A percentile compares a stretch with the other conserved stretches of the same genome.
phyloP scores from a whole-genome alignment of 2,888 invertebrate genomes.

The Teleogryllus oceanicus region DNA sequence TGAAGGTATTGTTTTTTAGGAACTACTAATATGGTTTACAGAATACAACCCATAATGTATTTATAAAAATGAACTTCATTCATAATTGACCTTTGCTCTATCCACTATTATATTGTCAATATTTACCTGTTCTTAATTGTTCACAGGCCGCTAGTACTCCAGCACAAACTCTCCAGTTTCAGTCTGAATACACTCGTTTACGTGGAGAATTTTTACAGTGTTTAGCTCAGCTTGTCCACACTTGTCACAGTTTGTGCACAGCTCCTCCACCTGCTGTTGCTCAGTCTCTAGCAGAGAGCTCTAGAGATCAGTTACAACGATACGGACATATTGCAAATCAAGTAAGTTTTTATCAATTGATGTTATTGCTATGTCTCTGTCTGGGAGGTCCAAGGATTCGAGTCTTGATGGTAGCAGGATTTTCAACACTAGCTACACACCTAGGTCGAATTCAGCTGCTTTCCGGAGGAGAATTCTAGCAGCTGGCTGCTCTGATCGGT shows the following conservation, averaged over 20 bases:
- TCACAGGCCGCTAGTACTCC: constrained; percentile 65
- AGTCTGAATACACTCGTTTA: constrained; percentile 71
- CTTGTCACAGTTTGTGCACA: constrained; percentile 74
- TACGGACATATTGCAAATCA: constrained; percentile 78
- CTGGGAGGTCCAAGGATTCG: too few relatives aligned
- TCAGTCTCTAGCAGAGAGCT: constrained; percentile 71
- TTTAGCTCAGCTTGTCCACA: constrained; percentile 61
- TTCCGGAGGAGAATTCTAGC: too few relatives aligned
- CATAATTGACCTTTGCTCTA: too few relatives aligned
- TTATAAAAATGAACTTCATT: too few relatives aligned
- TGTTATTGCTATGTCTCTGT: not conserved
- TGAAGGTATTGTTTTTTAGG: constrained; percentile 48
- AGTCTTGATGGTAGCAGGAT: too few relatives aligned
- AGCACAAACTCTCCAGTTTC: constrained; percentile 63
- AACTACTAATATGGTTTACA: too few relatives aligned
- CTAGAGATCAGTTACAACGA: constrained; percentile 72
- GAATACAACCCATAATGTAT: too few relatives aligned
- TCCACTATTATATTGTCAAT: not conserved
- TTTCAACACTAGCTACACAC: too few relatives aligned
- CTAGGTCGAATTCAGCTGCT: too few relatives aligned
- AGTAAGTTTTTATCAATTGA: constrained; percentile 43
- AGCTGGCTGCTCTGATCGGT: too few relatives aligned
- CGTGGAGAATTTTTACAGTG: constrained; percentile 71
- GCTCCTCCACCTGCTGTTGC: constrained; percentile 88
- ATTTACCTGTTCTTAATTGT: constrained; percentile 27